These are phyloP conservation scores for Crax fasciolata DNA, from an alignment of 2,797 vertebrate species.

Conservation along the genomic window DNA sequence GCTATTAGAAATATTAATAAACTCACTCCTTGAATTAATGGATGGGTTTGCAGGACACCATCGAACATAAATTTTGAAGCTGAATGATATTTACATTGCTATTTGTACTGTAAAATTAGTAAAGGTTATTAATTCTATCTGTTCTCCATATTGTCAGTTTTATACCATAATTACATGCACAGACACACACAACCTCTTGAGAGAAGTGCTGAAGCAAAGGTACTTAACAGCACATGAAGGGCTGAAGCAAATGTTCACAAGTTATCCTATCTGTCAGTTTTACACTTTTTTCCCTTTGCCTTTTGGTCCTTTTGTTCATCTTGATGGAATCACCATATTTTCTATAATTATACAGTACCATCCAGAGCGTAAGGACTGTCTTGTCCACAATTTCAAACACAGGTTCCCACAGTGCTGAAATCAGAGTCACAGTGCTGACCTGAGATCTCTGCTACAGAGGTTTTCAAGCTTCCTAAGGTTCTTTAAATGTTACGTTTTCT, in stretches of 20 bases:
- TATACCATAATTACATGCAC: constrained; percentile 65
- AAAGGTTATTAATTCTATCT: constrained; percentile 71
- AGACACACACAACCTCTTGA: constrained; percentile 53
- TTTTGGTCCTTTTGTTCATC: background rate
- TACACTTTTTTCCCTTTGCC: background rate
- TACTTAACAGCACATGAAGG: constrained; percentile 36
- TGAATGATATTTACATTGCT: constrained; percentile 63
- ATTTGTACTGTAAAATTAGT: constrained; percentile 68
- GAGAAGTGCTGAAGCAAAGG: constrained; percentile 23
- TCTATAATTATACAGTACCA: background rate
- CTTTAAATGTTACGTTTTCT: background rate
- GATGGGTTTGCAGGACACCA: constrained; percentile 26
- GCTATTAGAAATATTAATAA: constrained; percentile 56
- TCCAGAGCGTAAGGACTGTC: background rate
- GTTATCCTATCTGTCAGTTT: constrained; percentile 22
- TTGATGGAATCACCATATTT: background rate
- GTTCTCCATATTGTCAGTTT: constrained; percentile 32
- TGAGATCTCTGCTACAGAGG: background rate
- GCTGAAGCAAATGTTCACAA: constrained; percentile 22
- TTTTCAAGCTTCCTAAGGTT: background rate
- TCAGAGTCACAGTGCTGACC: background rate
- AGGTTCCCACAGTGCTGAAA: background rate
- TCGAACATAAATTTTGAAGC: constrained; percentile 54
- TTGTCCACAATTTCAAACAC: background rate
- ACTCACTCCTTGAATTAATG: constrained; percentile 61